A percentile compares a stretch with the other conserved stretches of the same genome.
phyloP scores from a whole-genome alignment of 1,140 invertebrate species.

The Bradynema listronoti region DNA sequence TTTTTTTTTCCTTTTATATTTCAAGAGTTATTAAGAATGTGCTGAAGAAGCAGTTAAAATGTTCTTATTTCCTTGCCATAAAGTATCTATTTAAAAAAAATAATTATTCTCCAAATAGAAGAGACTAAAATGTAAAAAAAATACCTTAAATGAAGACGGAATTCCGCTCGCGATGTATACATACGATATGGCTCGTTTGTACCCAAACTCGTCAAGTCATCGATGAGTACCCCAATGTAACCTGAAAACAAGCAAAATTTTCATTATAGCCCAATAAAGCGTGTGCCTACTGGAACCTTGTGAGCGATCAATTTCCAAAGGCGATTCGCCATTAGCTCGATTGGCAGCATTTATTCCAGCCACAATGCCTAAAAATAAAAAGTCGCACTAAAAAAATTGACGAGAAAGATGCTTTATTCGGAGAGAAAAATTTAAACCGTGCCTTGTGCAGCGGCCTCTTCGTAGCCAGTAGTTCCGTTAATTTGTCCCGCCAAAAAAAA shows the following conservation, averaged over 20 bases:
- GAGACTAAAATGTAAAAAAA: too few species aligned
- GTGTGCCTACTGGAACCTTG: background rate
- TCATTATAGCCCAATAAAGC: conserved; percentile 47
- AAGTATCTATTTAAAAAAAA: too few species aligned
- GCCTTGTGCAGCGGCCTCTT: conserved; percentile 89
- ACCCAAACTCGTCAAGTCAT: conserved; percentile 77
- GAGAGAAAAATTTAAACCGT: too few species aligned
- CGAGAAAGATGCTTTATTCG: too few species aligned
- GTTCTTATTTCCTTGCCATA: too few species aligned
- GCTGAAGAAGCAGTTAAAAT: too few species aligned
- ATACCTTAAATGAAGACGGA: conserved; percentile 69
- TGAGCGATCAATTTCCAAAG: too few species aligned
- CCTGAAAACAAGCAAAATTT: conserved; percentile 65
- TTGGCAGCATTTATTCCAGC: conserved; percentile 63
- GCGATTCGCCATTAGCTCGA: conserved; percentile 13
- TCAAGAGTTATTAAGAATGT: too few species aligned
- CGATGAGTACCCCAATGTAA: conserved; percentile 86
- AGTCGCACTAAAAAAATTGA: too few species aligned
- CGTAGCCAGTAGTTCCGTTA: conserved; percentile 91
- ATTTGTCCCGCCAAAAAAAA: conserved; percentile 87
- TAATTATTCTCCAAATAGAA: too few species aligned
- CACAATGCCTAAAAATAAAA: conserved; percentile 75
- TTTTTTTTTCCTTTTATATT: too few species aligned
- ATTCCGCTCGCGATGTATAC: conserved; percentile 86
- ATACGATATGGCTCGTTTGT: conserved; percentile 85